Evolutionary conservation across 2,113 vertebrate genomes (phyloP).

Genomic region (Danionella cerebrum): DNA sequence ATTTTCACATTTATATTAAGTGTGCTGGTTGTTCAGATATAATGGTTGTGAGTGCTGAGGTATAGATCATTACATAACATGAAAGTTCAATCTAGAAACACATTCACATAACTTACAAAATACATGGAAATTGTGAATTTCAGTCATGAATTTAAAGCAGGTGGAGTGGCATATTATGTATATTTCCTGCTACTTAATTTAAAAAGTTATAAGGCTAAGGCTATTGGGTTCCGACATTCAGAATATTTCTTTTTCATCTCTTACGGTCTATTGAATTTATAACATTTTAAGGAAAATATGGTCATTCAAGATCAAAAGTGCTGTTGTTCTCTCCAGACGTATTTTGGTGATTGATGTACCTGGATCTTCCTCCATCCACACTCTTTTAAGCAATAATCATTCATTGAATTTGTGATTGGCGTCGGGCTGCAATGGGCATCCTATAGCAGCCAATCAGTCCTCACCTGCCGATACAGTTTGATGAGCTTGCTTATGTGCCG

Average conservation of each 20-base stretch:
- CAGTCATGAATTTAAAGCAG: too few relatives aligned
- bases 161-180: too few relatives aligned
- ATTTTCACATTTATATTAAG: background rate
- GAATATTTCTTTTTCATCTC: too few relatives aligned
- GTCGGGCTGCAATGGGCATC: slow-evolving; percentile 29
- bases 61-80: background rate
- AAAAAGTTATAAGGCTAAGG: too few relatives aligned
- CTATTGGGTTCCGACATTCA: too few relatives aligned
- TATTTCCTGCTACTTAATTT: too few relatives aligned
- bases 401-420: slow-evolving; percentile 68
- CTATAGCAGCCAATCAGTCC: slow-evolving; percentile 58
- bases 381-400: slow-evolving; percentile 74
- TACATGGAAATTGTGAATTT: too few relatives aligned
- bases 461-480: slow-evolving; percentile 84
- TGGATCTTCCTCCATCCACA: slow-evolving; percentile 65
- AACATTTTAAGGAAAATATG: too few relatives aligned
- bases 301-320: background rate
- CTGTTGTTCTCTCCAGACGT: background rate
- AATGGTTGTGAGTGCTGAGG: background rate
- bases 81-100: background rate
- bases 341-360: slow-evolving; percentile 66
- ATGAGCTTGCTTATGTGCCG: slow-evolving; percentile 71
- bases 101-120: too few relatives aligned
- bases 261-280: too few relatives aligned
- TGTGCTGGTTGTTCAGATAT: background rate